Base-by-base conservation (phyloP, 2,113 vertebrate species). In the Plotosus lineatus region DNA sequence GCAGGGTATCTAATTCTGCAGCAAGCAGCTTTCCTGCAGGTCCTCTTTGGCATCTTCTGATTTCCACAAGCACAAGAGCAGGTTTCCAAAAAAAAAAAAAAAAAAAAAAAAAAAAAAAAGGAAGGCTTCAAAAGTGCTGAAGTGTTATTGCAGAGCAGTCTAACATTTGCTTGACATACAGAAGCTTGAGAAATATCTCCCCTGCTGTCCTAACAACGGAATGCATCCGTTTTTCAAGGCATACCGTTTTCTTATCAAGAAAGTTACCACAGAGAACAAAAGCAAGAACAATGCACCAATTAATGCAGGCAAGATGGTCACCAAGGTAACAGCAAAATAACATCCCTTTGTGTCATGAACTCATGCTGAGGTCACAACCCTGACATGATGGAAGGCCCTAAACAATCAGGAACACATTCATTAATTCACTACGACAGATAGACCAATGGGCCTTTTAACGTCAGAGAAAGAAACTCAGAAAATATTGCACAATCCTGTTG, bases 351-450 rank as follows among this genome's bases (percentile, higher is more conserved):
- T 68, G 40, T 14, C 21, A 12, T 72, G 33, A 40, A 44, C 71
- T 65, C 61, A 75, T 61, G 31, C 51, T 56, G 36, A 79, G 79
- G 82, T 84, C 84, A 77, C 66, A 77, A 74, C 76, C 79, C 68
- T 63, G 68, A 11, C 19, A 12, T 58, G 33, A 75, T 12, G 11
- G 42, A 58, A 48, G 84, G 82, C 75, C 76, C 79, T 77, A 38
- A 66, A 33, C 10, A 61, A 48, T 68, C 40, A 56, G 55, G 73
- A 79, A 53, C 50, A 72, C 23, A n/a, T 31, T 53, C 26, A 36
- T 76, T 42, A 10, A 53, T 38, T 23, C 6, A 3, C 44, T 80
- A 6, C 50, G 31, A 44, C 11, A 69, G 53, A 66, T 4, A 51
- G 63, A 77, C 65, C 55, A 72, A 23, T 40, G 58, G 60, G 68